These are phyloP conservation scores for Lophius americanus DNA, from an alignment of 2,797 vertebrate species.

Conservation along the genomic window DNA sequence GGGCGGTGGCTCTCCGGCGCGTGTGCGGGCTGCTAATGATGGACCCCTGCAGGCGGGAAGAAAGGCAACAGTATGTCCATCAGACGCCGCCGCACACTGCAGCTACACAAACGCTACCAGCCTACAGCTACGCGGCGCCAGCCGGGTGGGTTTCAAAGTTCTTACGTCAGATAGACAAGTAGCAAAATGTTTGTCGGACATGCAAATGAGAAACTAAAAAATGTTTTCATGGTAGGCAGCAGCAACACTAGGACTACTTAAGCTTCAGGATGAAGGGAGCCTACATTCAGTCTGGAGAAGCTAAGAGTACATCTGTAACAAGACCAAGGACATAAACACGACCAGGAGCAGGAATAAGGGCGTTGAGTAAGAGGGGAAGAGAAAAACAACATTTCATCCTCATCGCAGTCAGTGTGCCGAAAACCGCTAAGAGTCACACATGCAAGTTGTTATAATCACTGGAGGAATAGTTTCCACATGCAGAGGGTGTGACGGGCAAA, in stretches of 20 bases:
- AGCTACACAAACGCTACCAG: slow-evolving; percentile 25
- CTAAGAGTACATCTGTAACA: slow-evolving; percentile 48
- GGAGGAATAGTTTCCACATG: slow-evolving; percentile 76
- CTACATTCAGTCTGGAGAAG: slow-evolving; percentile 34
- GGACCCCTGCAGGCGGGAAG: slow-evolving; percentile 91
- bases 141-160: slow-evolving; percentile 43
- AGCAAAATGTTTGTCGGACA: slow-evolving; percentile 77
- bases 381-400: slow-evolving; percentile 44
- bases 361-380: slow-evolving; percentile 39
- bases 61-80: slow-evolving; percentile 56
- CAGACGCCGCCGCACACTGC: slow-evolving; percentile 32
- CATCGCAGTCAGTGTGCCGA: slow-evolving; percentile 59
- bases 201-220: slow-evolving; percentile 81
- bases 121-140: slow-evolving; percentile 41
- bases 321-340: slow-evolving; percentile 25
- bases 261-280: slow-evolving; percentile 52
- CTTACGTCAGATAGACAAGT: slow-evolving; percentile 69
- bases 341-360: slow-evolving; percentile 28
- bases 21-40: slow-evolving; percentile 99
- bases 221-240: slow-evolving; percentile 72
- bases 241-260: slow-evolving; percentile 53
- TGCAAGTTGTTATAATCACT: slow-evolving; percentile 77
- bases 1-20: slow-evolving; percentile 90
- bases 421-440: slow-evolving; percentile 68
- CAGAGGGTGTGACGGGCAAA: slow-evolving; percentile 78